Conservation (phyloP, 2,113 vertebrate genomes). For the Nothocercus julius region DNA sequence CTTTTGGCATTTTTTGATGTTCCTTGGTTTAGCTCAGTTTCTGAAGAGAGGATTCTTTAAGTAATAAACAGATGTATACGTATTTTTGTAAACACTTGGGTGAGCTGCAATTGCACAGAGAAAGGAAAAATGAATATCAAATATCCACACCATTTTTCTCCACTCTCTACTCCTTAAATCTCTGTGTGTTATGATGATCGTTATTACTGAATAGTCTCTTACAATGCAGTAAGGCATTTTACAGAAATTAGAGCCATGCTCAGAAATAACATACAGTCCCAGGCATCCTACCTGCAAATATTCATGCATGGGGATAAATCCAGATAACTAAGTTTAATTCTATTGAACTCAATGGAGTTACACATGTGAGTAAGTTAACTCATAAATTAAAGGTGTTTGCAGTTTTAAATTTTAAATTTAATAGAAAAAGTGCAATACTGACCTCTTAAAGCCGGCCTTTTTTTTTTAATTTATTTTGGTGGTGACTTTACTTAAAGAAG, state of each 20-base stretch:
- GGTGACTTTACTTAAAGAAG: not conserved
- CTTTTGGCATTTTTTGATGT: not conserved
- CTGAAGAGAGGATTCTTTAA: not conserved
- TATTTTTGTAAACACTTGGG: not conserved
- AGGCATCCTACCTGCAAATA: not conserved
- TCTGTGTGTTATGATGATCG: not conserved
- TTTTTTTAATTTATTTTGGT: not conserved
- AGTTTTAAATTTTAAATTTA: not conserved
- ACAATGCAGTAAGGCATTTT: not conserved
- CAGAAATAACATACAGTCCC: not conserved
- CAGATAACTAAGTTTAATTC: not conserved
- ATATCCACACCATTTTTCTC: not conserved
- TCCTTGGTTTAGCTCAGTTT: not conserved
- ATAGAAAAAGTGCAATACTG: not conserved
- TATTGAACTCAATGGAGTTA: not conserved
- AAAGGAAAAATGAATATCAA: not conserved
- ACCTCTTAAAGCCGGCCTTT: not conserved
- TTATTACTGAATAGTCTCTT: not conserved
- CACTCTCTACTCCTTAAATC: not conserved
- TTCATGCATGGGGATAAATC: not conserved
- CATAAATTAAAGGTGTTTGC: not conserved
- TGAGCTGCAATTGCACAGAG: not conserved
- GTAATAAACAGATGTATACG: not conserved
- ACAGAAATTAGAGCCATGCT: not conserved
- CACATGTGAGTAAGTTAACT: not conserved